These are phyloP conservation scores for Gephyroberyx darwinii DNA, from an alignment of 2,797 vertebrate genomes.

Conservation along the genomic window DNA sequence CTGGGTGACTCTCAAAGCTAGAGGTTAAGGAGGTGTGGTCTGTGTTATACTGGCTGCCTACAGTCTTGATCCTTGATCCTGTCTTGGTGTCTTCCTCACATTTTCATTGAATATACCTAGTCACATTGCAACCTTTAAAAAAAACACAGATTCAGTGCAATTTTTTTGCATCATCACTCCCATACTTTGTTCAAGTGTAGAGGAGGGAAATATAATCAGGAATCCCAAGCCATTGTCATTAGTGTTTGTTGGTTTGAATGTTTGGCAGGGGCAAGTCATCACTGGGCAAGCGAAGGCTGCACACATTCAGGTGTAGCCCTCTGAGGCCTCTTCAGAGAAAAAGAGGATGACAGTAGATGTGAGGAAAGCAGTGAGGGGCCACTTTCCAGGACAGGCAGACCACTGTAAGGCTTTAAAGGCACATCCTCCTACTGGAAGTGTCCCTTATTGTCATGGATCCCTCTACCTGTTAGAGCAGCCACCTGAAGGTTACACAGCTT, in stretches of 20 bases:
- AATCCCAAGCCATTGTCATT: slow-evolving; percentile 34
- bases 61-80: slow-evolving; percentile 44
- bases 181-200: slow-evolving; percentile 65
- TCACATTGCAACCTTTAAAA: slow-evolving; percentile 36
- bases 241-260: slow-evolving; percentile 29
- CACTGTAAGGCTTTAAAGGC: slow-evolving; percentile 65
- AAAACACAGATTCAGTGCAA: slow-evolving; percentile 60
- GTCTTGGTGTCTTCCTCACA: slow-evolving; percentile 33
- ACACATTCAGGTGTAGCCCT: neutral
- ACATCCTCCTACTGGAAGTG: slow-evolving; percentile 51
- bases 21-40: slow-evolving; percentile 68
- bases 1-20: slow-evolving; percentile 51
- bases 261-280: slow-evolving; percentile 25
- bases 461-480: slow-evolving; percentile 45
- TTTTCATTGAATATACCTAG: slow-evolving; percentile 51
- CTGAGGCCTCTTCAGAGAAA: slow-evolving; percentile 15
- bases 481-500: slow-evolving; percentile 60
- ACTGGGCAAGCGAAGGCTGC: neutral
- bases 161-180: slow-evolving; percentile 50
- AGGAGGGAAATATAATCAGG: slow-evolving; percentile 32
- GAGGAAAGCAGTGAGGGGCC: slow-evolving; percentile 46
- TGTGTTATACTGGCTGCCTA: slow-evolving; percentile 33
- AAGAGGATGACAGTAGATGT: slow-evolving; percentile 32
- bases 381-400: slow-evolving; percentile 46
- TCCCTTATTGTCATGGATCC: slow-evolving; percentile 39